Evolutionary conservation across 2,113 vertebrate species (phyloP).

Genomic region (Hippopotamus amphibius): DNA sequence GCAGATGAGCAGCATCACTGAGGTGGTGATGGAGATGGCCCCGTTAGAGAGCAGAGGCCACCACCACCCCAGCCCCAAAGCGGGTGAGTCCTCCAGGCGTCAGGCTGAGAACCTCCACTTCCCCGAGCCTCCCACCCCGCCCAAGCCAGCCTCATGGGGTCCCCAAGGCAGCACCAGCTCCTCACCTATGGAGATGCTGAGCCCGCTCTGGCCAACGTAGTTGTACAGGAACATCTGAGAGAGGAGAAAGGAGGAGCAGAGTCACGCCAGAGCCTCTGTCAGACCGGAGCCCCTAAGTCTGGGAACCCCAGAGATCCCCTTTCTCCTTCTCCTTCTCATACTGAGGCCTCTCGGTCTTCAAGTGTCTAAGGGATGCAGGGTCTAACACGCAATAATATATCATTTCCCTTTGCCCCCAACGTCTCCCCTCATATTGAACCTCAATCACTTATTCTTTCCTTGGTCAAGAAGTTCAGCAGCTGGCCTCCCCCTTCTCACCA

Average conservation of each 20-base stretch:
- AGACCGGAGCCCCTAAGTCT: neutral
- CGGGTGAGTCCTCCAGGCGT: neutral
- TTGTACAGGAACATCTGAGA: slow-evolving; percentile 96
- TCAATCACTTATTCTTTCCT: neutral
- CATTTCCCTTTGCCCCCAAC: neutral
- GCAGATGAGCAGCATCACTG: slow-evolving; percentile 95
- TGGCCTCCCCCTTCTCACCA: neutral
- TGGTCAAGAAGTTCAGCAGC: neutral
- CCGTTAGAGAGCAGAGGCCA: neutral
- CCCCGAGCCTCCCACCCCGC: neutral
- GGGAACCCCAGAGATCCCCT: neutral
- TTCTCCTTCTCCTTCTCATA: neutral
- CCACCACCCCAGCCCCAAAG: neutral
- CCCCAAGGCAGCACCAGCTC: too few species aligned
- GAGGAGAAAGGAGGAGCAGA: neutral
- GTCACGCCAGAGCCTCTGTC: neutral
- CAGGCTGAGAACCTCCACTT: neutral
- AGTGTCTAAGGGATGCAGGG: neutral
- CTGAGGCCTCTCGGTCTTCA: neutral
- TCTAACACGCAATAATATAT: neutral
- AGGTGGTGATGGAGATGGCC: neutral
- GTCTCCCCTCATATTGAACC: neutral
- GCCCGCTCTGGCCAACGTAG: slow-evolving; percentile 90
- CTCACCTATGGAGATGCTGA: slow-evolving; percentile 92
- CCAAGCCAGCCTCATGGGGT: neutral